Conservation (phyloP, 2,113 vertebrate genomes). For the Poeciliopsis prolifica region DNA sequence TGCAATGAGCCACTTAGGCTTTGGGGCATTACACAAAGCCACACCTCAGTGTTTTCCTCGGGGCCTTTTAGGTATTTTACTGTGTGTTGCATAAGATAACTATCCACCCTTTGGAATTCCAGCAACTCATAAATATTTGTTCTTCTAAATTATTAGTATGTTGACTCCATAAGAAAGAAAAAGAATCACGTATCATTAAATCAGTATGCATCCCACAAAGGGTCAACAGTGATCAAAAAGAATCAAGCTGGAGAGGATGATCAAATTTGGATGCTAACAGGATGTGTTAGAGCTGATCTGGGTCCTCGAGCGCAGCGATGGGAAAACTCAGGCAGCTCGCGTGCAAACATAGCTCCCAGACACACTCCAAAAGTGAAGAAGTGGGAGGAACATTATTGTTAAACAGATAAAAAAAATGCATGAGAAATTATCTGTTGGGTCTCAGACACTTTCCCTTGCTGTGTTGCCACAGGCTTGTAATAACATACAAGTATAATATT, state of each 20-base stretch:
- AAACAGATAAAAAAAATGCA: constrained; percentile 26
- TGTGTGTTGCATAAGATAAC: constrained; percentile 25
- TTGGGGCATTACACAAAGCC: constrained; percentile 39
- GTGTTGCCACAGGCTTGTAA: not conserved
- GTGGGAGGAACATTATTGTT: constrained; percentile 68
- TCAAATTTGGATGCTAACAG: constrained; percentile 10
- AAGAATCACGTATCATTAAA: not conserved
- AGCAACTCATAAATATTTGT: not conserved
- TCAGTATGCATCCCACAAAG: constrained; percentile 4
- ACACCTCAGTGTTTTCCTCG: constrained; percentile 54
- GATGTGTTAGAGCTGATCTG: not conserved
- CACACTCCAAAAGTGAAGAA: constrained; percentile 53
- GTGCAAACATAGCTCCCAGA: constrained; percentile 56
- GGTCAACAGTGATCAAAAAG: not conserved
- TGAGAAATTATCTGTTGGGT: constrained; percentile 43
- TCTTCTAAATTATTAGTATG: not conserved
- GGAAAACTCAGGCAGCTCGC: constrained; percentile 37
- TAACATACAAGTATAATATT: not conserved
- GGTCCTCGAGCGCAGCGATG: constrained; percentile 23
- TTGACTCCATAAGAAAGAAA: not conserved
- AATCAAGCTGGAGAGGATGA: constrained; percentile 1
- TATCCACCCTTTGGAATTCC: not conserved
- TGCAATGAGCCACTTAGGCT: constrained; percentile 38
- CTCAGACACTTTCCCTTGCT: constrained; percentile 7
- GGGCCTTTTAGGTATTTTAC: constrained; percentile 17